Base-by-base conservation (phyloP, 2,797 vertebrate genomes). In the Mormyrops boulengeri region DNA sequence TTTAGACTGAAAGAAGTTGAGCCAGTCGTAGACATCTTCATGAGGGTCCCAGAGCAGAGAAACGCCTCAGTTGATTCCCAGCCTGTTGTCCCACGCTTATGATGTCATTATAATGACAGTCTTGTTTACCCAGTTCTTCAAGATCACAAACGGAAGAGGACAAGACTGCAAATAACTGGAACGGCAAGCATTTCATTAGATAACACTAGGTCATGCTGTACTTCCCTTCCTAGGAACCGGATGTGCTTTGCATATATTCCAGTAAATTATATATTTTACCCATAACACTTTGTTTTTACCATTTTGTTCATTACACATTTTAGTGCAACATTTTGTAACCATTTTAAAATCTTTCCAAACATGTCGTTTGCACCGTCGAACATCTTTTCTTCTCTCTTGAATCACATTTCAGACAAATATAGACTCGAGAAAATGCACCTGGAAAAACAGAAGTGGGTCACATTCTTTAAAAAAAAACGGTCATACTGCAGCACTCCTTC, bases 1-100 rank as follows among this genome's bases (percentile, higher is more conserved):
- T 87, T 52, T 17, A 89, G 89, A 52, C 49, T 52, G 57, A 30
- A 62, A 85, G 82, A 60, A 85, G 84, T 30, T 66, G 57, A 89
- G 38, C 12, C 44, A 34, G 82, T 34, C 41, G 41, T 84, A 50
- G 50, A 22, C 7, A 5, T 30, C 52, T 12, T 38, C 22, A 52
- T 26, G 85, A 86, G 26, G 26, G 26, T 49, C 11, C 30, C 49
- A 55, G 44, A 53, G 47, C 84, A 26, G 47, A 86, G 50, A 52
- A n/a, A n/a, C 22, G 30, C 26, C 50, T 86, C 38, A 3, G 14
- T 34, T 14, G 38, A 38, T 77, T 80, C 38, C 73, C 30, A 4
- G 11, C 62, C 11, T 69, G 12, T 14, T 69, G 66, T 38, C 30
- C 66, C 30, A 38, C 6, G 66, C 66, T 73, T 38, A 73, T 38